Percentiles rank a stretch among this genome's conserved stretches.
Conservation (phyloP, 2,888 invertebrate genomes). For the Neoaliturus tenellus region DNA sequence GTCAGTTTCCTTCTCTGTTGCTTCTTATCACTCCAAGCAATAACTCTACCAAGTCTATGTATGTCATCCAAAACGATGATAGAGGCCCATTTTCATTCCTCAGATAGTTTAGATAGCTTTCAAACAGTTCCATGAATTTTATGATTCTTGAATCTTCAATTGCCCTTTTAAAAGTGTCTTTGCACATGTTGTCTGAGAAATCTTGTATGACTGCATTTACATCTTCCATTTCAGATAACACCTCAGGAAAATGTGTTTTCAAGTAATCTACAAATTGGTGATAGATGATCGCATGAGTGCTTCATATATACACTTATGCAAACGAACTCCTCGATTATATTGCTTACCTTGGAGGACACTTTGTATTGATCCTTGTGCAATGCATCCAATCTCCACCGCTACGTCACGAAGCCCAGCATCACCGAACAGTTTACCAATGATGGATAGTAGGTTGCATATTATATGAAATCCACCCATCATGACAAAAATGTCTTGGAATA, state of each 20-base stretch:
- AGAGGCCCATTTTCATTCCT: conserved; percentile 34
- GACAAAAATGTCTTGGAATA: neutral
- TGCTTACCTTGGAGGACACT: conserved; percentile 1
- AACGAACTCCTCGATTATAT: conserved; percentile 22
- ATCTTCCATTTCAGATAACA: conserved; percentile 6
- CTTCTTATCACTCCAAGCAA: conserved; percentile 6
- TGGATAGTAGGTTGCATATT: conserved; percentile 23
- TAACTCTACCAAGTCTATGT: neutral
- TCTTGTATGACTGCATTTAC: neutral
- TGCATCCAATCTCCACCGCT: conserved; percentile 5
- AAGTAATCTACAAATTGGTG: neutral
- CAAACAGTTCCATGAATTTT: conserved; percentile 3
- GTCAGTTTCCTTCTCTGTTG: conserved; percentile 21
- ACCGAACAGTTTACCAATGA: neutral
- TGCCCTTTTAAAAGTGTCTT: conserved; percentile 23
- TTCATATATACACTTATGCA: conserved; percentile 36
- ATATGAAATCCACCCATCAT: conserved; percentile 35
- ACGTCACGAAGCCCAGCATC: conserved; percentile 1
- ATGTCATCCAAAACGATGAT: neutral
- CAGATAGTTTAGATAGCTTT: conserved; percentile 1
- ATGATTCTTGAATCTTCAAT: neutral
- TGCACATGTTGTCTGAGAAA: conserved; percentile 27
- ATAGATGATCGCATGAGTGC: conserved; percentile 19
- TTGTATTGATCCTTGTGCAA: conserved; percentile 4
- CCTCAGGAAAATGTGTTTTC: conserved; percentile 21